Evolutionary conservation across 2,888 invertebrate genomes (phyloP).

Genomic region (Nowickia ferox): DNA sequence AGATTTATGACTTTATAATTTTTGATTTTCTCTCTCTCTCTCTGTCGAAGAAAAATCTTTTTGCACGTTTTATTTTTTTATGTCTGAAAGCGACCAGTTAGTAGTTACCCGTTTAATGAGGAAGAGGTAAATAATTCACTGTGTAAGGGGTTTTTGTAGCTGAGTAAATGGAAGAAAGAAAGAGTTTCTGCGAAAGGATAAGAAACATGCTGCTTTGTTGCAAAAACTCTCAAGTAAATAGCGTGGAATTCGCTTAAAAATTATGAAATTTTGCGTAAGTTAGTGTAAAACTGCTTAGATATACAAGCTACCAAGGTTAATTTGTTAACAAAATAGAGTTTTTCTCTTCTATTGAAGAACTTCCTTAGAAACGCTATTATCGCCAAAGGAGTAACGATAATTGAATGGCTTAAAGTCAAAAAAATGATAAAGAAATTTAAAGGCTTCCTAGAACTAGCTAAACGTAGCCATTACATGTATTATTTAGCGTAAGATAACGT

Average conservation of each 20-base stretch:
- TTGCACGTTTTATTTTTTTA: conserved; percentile 26
- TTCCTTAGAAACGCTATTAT: conserved; percentile 55
- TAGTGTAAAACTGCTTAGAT: conserved; percentile 62
- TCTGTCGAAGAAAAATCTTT: neutral
- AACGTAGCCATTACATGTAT: neutral
- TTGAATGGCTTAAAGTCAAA: conserved; percentile 49
- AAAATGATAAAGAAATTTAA: conserved; percentile 15
- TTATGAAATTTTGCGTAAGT: conserved; percentile 65
- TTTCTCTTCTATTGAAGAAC: conserved; percentile 26
- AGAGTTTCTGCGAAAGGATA: conserved; percentile 72
- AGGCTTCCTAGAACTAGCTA: neutral
- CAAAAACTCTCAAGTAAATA: neutral
- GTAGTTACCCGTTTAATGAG: conserved; percentile 37
- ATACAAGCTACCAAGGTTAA: conserved; percentile 49
- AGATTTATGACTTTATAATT: conserved; percentile 62
- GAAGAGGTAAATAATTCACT: conserved; percentile 58
- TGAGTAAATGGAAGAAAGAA: conserved; percentile 56
- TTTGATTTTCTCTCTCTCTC: neutral
- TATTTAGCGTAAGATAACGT: conserved; percentile 14
- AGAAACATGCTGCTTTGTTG: conserved; percentile 55
- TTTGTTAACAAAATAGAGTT: neutral
- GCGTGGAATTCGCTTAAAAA: conserved; percentile 21
- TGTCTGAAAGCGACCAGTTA: conserved; percentile 41
- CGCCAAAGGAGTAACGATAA: conserved; percentile 60
- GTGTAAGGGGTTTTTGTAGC: conserved; percentile 19